Evolutionary conservation across 2,888 invertebrate genomes (phyloP).

Genomic region (Vesta saturnalis): DNA sequence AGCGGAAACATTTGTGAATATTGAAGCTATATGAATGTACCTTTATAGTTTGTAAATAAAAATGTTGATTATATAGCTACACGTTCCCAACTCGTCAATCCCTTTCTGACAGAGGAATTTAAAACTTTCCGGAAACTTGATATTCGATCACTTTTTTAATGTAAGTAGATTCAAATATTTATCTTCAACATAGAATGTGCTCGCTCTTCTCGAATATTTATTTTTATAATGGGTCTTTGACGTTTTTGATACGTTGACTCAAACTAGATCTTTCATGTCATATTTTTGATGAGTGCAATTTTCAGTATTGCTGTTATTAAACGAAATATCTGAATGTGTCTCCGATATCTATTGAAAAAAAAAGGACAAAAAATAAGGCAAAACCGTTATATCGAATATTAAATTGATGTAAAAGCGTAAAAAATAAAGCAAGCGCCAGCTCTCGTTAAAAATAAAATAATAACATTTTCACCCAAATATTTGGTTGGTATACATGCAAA

Average conservation of each 20-base stretch:
- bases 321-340: no score
- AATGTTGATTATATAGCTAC: conserved; percentile 12
- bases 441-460: no score
- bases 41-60: conserved; percentile 12
- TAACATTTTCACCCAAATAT: no score
- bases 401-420: no score
- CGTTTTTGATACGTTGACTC: conserved; percentile 1
- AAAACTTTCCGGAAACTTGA: conserved; percentile 16
- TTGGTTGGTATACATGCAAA: no score
- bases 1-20: conserved; percentile 12
- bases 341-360: no score
- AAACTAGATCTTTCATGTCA: background rate
- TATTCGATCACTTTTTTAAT: conserved; percentile 16
- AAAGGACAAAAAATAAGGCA: no score
- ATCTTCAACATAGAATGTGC: conserved; percentile 2
- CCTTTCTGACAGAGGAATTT: conserved; percentile 12
- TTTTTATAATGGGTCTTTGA: conserved; percentile 12
- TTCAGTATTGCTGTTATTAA: background rate
- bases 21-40: background rate
- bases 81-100: conserved; percentile 10
- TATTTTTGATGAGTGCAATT: background rate
- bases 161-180: conserved; percentile 15
- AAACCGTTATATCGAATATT: no score
- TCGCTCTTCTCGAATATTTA: background rate
- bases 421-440: no score